A percentile compares a stretch with the other conserved stretches of the same genome.
phyloP scores from a whole-genome alignment of 2,888 invertebrate species.

The Shargacucullia verbasci region DNA sequence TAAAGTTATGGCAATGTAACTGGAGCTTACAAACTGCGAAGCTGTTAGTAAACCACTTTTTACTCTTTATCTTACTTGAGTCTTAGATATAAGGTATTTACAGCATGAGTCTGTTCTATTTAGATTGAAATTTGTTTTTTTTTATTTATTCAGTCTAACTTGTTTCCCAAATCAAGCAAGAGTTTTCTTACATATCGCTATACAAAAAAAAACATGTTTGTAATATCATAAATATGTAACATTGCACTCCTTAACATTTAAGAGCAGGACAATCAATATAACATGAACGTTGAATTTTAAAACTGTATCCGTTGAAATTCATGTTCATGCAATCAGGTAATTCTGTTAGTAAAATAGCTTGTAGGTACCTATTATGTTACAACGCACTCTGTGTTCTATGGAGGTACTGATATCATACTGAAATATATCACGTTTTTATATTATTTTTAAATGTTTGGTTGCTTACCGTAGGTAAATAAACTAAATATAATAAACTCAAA shows the following conservation, averaged over 20 bases:
- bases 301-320: conserved; percentile 68
- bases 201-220: conserved; percentile 49
- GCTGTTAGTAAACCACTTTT: conserved; percentile 64
- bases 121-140: conserved; percentile 13
- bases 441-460: no score
- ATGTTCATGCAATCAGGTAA: conserved; percentile 60
- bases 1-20: conserved; percentile 62
- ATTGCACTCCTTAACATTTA: conserved; percentile 51
- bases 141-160: no score
- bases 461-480: no score
- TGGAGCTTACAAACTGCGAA: conserved; percentile 45
- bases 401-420: no score
- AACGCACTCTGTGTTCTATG: conserved; percentile 77
- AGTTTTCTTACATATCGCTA: no score
- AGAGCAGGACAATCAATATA: conserved; percentile 50
- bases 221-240: conserved; percentile 46
- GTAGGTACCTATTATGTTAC: no score
- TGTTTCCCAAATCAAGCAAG: no score
- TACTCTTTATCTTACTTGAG: conserved; percentile 50
- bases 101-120: conserved; percentile 17
- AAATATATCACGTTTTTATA: no score
- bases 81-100: conserved; percentile 45
- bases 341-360: conserved; percentile 77
- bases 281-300: conserved; percentile 70
- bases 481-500: no score